phyloP scores from a whole-genome alignment of 2,888 invertebrate genomes.

The Drepanosiphum platanoidis region DNA sequence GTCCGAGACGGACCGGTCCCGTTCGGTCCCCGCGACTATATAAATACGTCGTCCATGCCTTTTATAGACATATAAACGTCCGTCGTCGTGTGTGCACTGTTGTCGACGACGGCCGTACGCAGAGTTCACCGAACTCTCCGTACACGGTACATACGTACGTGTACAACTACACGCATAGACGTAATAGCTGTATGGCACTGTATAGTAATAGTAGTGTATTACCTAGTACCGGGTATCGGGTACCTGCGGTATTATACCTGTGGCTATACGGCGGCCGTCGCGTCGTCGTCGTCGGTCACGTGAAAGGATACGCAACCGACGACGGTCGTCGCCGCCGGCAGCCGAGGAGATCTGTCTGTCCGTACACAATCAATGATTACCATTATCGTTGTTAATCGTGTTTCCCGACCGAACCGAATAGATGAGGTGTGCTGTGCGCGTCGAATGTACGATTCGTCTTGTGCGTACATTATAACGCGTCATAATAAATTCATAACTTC shows the following conservation, averaged over 20 bases:
- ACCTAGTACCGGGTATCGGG: background rate
- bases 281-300: constrained; percentile 1
- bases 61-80: constrained; percentile 51
- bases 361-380: too few relatives aligned
- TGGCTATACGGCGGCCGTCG: background rate
- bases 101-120: background rate
- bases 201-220: background rate
- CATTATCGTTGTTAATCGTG: too few relatives aligned
- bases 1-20: constrained; percentile 41
- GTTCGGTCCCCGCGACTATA: constrained; percentile 36
- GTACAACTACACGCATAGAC: background rate
- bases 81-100: background rate
- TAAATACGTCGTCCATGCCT: constrained; percentile 26
- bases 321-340: background rate
- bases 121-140: constrained; percentile 44
- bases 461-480: too few relatives aligned
- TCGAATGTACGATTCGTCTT: too few relatives aligned
- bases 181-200: background rate
- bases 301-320: background rate
- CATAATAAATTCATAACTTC: too few relatives aligned
- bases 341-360: background rate
- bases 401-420: too few relatives aligned
- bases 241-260: background rate
- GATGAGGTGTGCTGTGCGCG: too few relatives aligned
- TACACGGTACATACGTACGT: background rate